Evolutionary conservation across 2,797 vertebrate species (phyloP).

Genomic region (Octomys mimax): DNA sequence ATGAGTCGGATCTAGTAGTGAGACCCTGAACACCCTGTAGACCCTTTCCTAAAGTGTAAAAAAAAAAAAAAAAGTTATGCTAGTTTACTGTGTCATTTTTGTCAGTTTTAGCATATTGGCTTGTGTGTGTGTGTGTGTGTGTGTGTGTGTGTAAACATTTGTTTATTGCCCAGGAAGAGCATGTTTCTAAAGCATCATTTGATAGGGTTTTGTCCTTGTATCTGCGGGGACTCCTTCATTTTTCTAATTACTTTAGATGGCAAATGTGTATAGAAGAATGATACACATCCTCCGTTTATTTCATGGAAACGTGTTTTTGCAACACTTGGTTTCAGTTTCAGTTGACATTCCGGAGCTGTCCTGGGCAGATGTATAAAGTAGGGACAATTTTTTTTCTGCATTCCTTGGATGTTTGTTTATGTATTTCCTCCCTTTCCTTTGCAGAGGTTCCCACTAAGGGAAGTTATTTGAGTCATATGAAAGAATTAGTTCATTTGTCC

Average conservation of each 20-base stretch:
- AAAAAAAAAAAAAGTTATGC: neutral
- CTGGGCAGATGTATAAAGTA: conserved; percentile 5
- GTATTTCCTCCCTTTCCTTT: conserved; percentile 16
- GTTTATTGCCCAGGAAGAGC: neutral
- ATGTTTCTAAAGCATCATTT: neutral
- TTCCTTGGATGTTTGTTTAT: neutral
- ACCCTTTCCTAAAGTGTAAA: too few species aligned
- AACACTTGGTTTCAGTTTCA: conserved; percentile 34
- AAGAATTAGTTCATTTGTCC: conserved; percentile 5
- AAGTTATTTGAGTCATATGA: conserved; percentile 11
- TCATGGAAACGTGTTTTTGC: conserved; percentile 20
- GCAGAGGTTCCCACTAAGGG: neutral
- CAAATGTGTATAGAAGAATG: neutral
- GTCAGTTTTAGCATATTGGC: neutral
- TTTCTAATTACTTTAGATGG: neutral
- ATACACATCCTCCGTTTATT: conserved; percentile 7
- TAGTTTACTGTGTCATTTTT: neutral
- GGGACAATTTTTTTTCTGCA: neutral
- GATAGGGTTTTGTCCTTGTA: conserved; percentile 35
- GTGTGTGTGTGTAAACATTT: neutral
- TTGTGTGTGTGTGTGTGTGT: neutral
- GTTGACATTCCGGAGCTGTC: conserved; percentile 11
- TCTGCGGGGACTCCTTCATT: neutral
- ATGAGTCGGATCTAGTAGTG: too few species aligned
- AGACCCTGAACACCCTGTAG: too few species aligned